phyloP scores from a whole-genome alignment of 2,888 invertebrate species.

The Erebia palarica region DNA sequence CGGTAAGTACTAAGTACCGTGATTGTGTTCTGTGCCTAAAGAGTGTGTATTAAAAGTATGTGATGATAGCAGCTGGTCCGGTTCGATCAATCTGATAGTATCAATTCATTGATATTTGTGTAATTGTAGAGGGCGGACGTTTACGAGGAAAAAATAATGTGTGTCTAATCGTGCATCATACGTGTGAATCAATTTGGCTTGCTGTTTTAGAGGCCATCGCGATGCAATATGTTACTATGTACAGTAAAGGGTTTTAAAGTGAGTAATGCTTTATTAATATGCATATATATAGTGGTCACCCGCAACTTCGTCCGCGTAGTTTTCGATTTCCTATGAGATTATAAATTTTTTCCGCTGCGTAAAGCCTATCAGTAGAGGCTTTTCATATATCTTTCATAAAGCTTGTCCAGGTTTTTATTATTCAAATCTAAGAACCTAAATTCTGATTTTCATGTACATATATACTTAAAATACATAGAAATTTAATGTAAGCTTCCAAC shows the following conservation, averaged over 20 bases:
- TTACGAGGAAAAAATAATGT: slow-evolving; percentile 33
- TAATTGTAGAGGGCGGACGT: slow-evolving; percentile 57
- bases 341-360: too few relatives aligned
- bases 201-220: neutral
- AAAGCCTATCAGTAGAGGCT: too few relatives aligned
- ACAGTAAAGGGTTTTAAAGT: neutral
- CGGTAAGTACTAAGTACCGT: neutral
- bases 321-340: too few relatives aligned
- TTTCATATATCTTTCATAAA: too few relatives aligned
- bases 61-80: slow-evolving; percentile 48
- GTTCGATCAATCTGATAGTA: slow-evolving; percentile 50
- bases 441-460: too few relatives aligned
- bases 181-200: slow-evolving; percentile 33
- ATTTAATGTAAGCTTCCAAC: too few relatives aligned
- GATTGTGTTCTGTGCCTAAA: neutral
- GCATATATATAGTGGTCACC: too few relatives aligned
- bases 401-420: too few relatives aligned
- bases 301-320: too few relatives aligned
- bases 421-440: too few relatives aligned
- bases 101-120: slow-evolving; percentile 68
- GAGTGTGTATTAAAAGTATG: slow-evolving; percentile 9
- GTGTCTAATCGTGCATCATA: slow-evolving; percentile 23
- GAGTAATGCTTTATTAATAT: neutral
- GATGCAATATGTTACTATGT: neutral
- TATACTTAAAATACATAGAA: too few relatives aligned